Base-by-base conservation (phyloP, 2,888 invertebrate genomes). In the Pollenia griseotomentosa region DNA sequence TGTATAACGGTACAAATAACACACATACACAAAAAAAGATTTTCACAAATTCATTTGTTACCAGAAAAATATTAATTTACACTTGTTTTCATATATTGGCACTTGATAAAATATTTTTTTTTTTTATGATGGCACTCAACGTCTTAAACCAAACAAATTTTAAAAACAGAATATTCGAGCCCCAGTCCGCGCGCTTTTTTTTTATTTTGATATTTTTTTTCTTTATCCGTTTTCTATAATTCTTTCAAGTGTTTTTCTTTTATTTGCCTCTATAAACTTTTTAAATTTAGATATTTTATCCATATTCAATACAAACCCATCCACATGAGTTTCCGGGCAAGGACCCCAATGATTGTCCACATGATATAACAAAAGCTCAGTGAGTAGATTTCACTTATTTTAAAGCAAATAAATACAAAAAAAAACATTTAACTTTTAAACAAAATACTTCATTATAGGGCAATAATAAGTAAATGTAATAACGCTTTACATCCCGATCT, bases 231-330 rank as follows among this genome's bases (percentile, higher is more conserved):
- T 19, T 2, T 19, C 19, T 19, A 19, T 19, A 19, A 19, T 19
- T 19, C 19, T 19, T 19, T 19, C 19, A 19, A 19, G 19, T 19
- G 19, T 19, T 19, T 19, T 19, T 40, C 53, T 16, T 19, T 40
- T 66, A 40, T 16, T 44, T 40, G 33, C 1, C 23, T 65, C 9
- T 55, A 9, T 19, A 7, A 19, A 68, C 87, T n/a, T 53, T 70
- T 46, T 10, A 33, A 42, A 44, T 70, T 16, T 78, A 92, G 91
- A 98, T 99, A 90, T 99, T 99, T 94, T 99, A 98, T 94, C 99
- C 99, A 0, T 96, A 96, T 93, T 98, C 98, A 40, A 98, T 99
- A 92, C 99, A 99, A 94, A 96, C 98, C 0, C 98, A 99, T 94
- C 98, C 98, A 0, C 94, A 96, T 90, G 96, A 96, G 90, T 99